Evolutionary conservation across 2,888 invertebrate species (phyloP).

Genomic region (Limnephilus lunatus): DNA sequence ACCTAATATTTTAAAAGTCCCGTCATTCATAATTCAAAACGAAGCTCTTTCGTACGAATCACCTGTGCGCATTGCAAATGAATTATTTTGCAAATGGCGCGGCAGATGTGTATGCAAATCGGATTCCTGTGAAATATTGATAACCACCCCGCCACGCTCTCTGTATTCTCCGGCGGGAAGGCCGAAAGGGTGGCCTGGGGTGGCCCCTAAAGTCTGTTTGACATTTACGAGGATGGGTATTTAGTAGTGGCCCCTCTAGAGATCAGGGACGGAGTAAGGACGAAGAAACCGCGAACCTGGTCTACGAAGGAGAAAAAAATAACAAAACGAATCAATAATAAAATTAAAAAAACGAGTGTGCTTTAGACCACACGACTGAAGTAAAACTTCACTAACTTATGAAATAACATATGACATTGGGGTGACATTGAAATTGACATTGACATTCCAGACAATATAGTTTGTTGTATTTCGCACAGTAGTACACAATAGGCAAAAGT

Average conservation of each 20-base stretch:
- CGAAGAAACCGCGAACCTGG: neutral
- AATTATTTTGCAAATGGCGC: constrained; percentile 43
- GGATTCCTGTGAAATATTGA: constrained; percentile 59
- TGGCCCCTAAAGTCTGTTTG: constrained; percentile 4
- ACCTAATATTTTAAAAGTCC: neutral
- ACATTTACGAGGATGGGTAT: neutral
- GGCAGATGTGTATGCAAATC: constrained; percentile 61
- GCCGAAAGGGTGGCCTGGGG: neutral
- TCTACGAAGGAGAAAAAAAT: neutral
- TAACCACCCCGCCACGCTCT: constrained; percentile 47
- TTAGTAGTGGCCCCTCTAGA: neutral
- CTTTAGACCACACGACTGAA: too few species aligned
- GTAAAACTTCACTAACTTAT: too few species aligned
- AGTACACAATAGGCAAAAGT: too few species aligned
- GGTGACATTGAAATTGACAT: too few species aligned
- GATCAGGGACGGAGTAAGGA: neutral
- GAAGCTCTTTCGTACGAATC: neutral
- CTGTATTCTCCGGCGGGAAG: neutral
- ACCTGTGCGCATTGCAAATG: constrained; percentile 18
- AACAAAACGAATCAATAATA: too few species aligned
- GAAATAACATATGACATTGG: too few species aligned
- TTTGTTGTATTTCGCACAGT: too few species aligned
- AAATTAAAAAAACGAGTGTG: too few species aligned
- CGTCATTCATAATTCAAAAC: neutral
- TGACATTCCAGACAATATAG: too few species aligned